Evolutionary conservation across 2,888 invertebrate species (phyloP), one percentile per base, ranked within the genome.

Genomic region (Ptilodon capucinus): DNA sequence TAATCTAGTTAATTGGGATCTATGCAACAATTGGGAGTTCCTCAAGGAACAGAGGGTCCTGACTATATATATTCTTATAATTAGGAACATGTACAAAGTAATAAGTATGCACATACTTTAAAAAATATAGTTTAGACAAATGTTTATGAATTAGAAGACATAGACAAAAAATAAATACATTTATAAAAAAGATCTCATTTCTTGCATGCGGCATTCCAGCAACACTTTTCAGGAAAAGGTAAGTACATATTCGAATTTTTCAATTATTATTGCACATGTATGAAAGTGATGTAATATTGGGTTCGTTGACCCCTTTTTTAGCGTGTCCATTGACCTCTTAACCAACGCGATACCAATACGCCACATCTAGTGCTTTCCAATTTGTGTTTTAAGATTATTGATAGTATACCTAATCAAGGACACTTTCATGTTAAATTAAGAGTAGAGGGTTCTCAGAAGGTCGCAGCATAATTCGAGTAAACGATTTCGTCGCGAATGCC

Each of bases 271-370:
- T 68, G 58, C 66, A 70, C 62, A 75, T 73, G 62, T 76, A 71
- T 65, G 68, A 71, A 74, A 76, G 68, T 84, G 80, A 80, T 76
- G 82, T 82, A 79, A 81, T 68, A 67, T 67, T 51, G 60, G 62
- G 84, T 71, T 76, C 85, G 76, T 43, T 86, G 88, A 87, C 84
- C 87, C 54, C 75, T 80, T 86, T 86, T 85, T 88, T 88, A 81
- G 70, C 54, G 54, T 76, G 89, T 81, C 74, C 87, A 74, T 72
- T 83, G 87, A 88, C 84, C 90, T 73, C 76, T 74, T 70, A 82
- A 78, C 83, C 84, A 81, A 75, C 82, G 76, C 77, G 85, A 76
- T 85, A 75, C 69, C 64, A 69, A 69, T 76, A 69, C 68, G 71
- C 60, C 62, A 70, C 66, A 62, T 64, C 69, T 63, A 60, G 56